These are phyloP conservation scores for Scaptomyza cyrtandrae DNA, from an alignment of 2,888 invertebrate species.

Conservation along the genomic window DNA sequence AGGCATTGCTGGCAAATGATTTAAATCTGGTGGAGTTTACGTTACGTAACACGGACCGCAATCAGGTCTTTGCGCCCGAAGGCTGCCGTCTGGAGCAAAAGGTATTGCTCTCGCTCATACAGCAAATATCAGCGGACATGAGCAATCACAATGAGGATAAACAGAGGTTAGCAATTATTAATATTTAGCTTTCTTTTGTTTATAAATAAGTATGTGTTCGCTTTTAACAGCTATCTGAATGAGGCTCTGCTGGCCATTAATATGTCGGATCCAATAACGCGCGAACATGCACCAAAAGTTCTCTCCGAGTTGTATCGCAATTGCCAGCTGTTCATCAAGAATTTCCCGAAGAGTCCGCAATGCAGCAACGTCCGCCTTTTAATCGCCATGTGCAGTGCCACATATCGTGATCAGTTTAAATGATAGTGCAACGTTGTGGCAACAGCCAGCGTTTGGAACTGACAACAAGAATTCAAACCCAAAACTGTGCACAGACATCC, in stretches of 20 bases:
- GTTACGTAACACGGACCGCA: conserved; percentile 93
- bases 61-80: conserved; percentile 89
- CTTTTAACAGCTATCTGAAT: conserved; percentile 89
- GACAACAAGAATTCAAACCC: conserved; percentile 25
- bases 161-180: conserved; percentile 87
- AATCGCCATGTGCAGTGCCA: conserved; percentile 78
- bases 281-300: conserved; percentile 93
- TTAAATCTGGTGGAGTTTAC: conserved; percentile 93
- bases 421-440: conserved; percentile 60
- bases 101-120: conserved; percentile 95
- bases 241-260: conserved; percentile 94
- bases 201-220: not conserved
- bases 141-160: conserved; percentile 92
- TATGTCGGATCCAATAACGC: conserved; percentile 90
- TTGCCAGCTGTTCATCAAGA: conserved; percentile 88
- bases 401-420: conserved; percentile 82
- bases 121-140: conserved; percentile 96
- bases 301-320: conserved; percentile 91
- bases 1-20: conserved; percentile 95
- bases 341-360: conserved; percentile 88
- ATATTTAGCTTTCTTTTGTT: not conserved
- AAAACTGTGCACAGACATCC: conserved; percentile 27
- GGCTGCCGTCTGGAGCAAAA: conserved; percentile 92
- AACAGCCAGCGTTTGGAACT: conserved; percentile 55
- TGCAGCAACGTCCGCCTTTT: conserved; percentile 84